A percentile compares a stretch with the other conserved stretches of the same genome.
These are phyloP conservation scores for Sphinx pinastri DNA, from an alignment of 2,888 invertebrate species.

Conservation along the genomic window DNA sequence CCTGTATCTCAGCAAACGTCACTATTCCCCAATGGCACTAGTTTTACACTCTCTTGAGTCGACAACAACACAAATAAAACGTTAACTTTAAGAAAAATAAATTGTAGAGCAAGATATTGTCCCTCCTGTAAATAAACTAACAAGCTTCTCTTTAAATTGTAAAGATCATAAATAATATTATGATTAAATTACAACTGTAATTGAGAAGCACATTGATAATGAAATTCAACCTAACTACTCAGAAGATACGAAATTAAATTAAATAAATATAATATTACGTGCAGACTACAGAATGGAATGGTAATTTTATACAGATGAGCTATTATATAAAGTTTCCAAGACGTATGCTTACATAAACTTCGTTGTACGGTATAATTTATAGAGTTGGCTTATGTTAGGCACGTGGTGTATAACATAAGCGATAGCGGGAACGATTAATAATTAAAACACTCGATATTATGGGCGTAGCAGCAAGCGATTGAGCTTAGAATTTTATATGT, in stretches of 20 bases:
- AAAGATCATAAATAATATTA: too few species aligned
- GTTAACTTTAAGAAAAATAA: too few species aligned
- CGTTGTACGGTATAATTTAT: constrained; percentile 25
- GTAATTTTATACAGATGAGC: constrained; percentile 18
- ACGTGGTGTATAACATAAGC: not conserved
- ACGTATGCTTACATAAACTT: constrained; percentile 28
- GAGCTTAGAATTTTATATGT: not conserved
- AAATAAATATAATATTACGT: constrained; percentile 2
- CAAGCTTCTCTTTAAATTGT: too few species aligned
- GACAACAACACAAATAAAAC: too few species aligned
- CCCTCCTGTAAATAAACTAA: too few species aligned
- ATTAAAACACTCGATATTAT: not conserved
- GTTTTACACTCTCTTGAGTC: too few species aligned
- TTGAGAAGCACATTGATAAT: not conserved
- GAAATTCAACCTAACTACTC: not conserved
- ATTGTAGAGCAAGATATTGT: too few species aligned
- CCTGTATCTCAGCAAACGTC: too few species aligned
- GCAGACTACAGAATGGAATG: not conserved
- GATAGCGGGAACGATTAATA: not conserved
- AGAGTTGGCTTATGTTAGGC: not conserved
- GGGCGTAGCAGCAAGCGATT: not conserved
- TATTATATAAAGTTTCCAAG: constrained; percentile 29
- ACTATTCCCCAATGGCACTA: too few species aligned
- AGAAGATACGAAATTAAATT: constrained; percentile 11
- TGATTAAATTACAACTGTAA: not conserved